phyloP scores from a whole-genome alignment of 2,888 invertebrate genomes.

The Adineta ricciae region DNA sequence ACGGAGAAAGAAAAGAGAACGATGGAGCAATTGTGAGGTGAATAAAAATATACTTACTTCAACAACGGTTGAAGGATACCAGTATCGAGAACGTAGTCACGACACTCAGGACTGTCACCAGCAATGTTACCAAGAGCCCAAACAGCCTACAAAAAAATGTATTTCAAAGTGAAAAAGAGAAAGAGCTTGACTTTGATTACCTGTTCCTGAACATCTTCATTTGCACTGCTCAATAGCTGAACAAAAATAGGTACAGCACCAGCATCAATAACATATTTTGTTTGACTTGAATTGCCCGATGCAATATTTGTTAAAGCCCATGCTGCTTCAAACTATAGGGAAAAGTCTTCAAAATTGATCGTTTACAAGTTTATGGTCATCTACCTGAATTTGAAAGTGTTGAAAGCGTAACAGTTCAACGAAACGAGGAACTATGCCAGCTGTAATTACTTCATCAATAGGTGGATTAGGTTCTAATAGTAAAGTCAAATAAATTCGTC shows the following conservation, averaged over 20 bases:
- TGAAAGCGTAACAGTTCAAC: constrained; percentile 68
- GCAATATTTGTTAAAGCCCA: constrained; percentile 96
- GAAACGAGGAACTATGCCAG: constrained; percentile 85
- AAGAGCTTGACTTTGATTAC: constrained; percentile 62
- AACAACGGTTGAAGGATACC: constrained; percentile 86
- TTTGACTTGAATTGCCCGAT: constrained; percentile 82
- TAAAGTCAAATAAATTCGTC: background rate
- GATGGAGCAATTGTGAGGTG: constrained; percentile 81
- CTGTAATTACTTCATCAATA: constrained; percentile 85
- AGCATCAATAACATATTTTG: constrained; percentile 76
- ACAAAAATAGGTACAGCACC: constrained; percentile 92
- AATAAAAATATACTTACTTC: constrained; percentile 88
- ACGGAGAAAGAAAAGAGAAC: constrained; percentile 87
- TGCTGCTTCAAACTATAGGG: constrained; percentile 80
- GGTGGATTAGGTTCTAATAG: constrained; percentile 78
- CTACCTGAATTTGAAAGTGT: constrained; percentile 40
- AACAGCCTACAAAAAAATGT: constrained; percentile 55
- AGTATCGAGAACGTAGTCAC: constrained; percentile 85
- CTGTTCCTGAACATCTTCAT: constrained; percentile 95
- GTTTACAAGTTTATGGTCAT: background rate
- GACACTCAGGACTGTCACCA: constrained; percentile 78
- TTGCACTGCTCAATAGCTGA: constrained; percentile 75
- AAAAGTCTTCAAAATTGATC: background rate
- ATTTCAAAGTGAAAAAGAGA: no score
- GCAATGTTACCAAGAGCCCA: constrained; percentile 94